A percentile compares a stretch with the other conserved stretches of the same genome.
Evolutionary conservation across 2,888 invertebrate genomes (phyloP).

Genomic region (Plagodis pulveraria): DNA sequence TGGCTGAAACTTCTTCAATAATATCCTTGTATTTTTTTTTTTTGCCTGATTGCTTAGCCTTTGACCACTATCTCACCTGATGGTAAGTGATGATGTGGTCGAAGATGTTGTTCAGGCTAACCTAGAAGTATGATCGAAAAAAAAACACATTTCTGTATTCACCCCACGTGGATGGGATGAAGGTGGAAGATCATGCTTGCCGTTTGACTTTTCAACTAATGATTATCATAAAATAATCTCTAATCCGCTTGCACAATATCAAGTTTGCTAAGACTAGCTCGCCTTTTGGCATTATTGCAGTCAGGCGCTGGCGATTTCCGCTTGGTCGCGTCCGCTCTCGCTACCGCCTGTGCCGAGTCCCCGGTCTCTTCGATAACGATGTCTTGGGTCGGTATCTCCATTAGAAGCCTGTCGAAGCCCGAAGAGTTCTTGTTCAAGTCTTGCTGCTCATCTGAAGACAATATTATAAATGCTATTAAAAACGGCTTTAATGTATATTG

Average conservation of each 20-base stretch:
- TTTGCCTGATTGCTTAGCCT: too few species aligned
- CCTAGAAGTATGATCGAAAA: too few species aligned
- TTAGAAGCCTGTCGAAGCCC: conserved; percentile 62
- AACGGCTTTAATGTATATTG: not conserved
- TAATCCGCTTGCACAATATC: conserved; percentile 49
- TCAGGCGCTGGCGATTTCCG: conserved; percentile 59
- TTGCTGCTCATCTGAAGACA: conserved; percentile 60
- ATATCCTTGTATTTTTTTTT: too few species aligned
- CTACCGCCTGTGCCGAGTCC: conserved; percentile 18
- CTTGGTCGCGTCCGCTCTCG: conserved; percentile 40
- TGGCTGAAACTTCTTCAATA: too few species aligned
- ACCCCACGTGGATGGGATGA: too few species aligned
- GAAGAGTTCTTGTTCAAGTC: conserved; percentile 50
- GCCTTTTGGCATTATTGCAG: conserved; percentile 50
- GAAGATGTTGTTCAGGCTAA: too few species aligned
- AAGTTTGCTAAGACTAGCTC: conserved; percentile 49
- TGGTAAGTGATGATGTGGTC: too few species aligned
- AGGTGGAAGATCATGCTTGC: too few species aligned
- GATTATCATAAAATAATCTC: not conserved
- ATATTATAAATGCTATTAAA: conserved; percentile 9
- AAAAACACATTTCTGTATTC: too few species aligned
- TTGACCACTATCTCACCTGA: too few species aligned
- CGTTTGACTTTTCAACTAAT: too few species aligned
- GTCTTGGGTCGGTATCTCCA: conserved; percentile 69
- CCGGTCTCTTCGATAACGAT: conserved; percentile 58